These are phyloP conservation scores for Desmodus rotundus DNA, from an alignment of 2,113 vertebrate genomes.

Conservation along the genomic window DNA sequence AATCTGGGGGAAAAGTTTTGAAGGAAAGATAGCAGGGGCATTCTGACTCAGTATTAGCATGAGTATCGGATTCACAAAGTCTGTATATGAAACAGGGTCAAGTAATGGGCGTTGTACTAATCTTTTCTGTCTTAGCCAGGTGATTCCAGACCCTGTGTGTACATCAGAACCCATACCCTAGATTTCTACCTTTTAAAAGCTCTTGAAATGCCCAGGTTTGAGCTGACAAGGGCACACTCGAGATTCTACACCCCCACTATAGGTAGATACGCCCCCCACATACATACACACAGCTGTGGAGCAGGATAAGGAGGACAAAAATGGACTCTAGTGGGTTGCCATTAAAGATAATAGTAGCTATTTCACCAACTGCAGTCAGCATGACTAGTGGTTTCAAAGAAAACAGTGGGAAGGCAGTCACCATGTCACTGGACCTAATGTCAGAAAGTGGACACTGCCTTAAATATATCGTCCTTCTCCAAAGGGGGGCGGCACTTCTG, in stretches of 20 bases:
- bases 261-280: background rate
- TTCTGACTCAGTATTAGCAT: background rate
- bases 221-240: background rate
- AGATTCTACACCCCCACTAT: background rate
- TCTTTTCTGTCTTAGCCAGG: background rate
- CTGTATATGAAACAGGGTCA: background rate
- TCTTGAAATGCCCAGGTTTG: background rate
- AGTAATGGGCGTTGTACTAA: background rate
- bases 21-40: background rate
- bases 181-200: background rate
- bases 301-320: background rate
- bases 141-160: background rate
- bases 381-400: background rate
- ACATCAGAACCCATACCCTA: background rate
- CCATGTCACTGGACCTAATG: background rate
- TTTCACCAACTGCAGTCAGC: background rate
- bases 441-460: background rate
- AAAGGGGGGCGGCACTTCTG: background rate
- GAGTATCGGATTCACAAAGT: background rate
- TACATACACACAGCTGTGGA: background rate
- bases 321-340: background rate
- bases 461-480: background rate
- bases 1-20: background rate
- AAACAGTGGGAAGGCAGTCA: background rate
- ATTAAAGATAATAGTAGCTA: background rate